Evolutionary conservation across 2,888 invertebrate species (phyloP).

Genomic region (Timema podura): DNA sequence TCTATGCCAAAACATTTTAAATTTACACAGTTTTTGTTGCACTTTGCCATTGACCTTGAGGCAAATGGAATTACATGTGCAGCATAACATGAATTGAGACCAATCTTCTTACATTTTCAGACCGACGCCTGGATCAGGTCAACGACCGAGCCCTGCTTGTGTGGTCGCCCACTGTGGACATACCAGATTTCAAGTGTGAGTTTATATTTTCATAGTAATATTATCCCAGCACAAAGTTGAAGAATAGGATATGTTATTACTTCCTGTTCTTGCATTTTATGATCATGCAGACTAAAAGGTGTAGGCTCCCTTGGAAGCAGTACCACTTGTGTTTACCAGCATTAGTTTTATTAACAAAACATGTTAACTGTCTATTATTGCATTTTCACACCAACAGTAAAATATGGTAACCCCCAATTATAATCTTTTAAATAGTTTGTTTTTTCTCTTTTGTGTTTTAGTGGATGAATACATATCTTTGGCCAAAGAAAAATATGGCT

Average conservation of each 20-base stretch:
- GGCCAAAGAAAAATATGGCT: conserved; percentile 95
- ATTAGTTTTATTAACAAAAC: no score
- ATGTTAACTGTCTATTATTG: conserved; percentile 14
- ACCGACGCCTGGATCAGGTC: conserved; percentile 69
- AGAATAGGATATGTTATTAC: no score
- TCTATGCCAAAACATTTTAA: no score
- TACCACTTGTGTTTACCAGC: no score
- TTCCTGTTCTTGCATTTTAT: no score
- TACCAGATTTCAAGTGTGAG: conserved; percentile 86
- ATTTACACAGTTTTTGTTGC: neutral
- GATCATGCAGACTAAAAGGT: no score
- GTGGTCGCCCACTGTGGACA: conserved; percentile 90
- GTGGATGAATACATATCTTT: conserved; percentile 94
- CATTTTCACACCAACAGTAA: neutral
- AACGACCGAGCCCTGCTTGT: conserved; percentile 88
- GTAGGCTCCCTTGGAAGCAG: no score
- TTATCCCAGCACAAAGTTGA: no score
- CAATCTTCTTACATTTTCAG: conserved; percentile 40
- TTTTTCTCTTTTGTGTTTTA: conserved; percentile 46
- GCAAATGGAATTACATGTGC: neutral
- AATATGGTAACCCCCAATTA: neutral
- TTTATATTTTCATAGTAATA: conserved; percentile 32
- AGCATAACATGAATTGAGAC: conserved; percentile 2
- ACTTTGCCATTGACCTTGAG: neutral
- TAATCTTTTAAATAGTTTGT: neutral